Percentiles rank a stretch among this genome's conserved stretches.
These are phyloP conservation scores for Nasonia oneida DNA, from an alignment of 2,888 invertebrate genomes.

Conservation along the genomic window DNA sequence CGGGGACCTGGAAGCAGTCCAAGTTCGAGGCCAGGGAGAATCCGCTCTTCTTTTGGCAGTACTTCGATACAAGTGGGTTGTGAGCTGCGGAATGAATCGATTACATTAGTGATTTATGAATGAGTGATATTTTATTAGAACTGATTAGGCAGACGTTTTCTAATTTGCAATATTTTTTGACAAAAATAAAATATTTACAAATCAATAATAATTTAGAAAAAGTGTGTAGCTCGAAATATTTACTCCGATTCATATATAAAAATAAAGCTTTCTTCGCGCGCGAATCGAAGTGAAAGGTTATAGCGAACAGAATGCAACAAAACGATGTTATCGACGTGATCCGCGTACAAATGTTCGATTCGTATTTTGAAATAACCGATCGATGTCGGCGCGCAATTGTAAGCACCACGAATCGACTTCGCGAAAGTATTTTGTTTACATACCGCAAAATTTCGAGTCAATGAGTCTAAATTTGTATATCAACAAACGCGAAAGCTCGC, in stretches of 20 bases:
- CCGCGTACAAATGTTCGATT: constrained; percentile 11
- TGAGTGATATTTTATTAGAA: neutral
- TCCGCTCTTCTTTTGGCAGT: neutral
- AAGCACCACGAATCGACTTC: neutral
- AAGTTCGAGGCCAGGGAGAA: constrained; percentile 10
- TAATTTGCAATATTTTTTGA: too few relatives aligned
- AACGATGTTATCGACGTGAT: constrained; percentile 27
- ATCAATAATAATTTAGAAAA: too few relatives aligned
- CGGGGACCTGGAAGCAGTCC: constrained; percentile 36
- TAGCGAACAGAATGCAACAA: constrained; percentile 28
- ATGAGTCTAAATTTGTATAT: neutral
- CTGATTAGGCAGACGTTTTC: neutral
- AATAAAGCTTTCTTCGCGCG: neutral
- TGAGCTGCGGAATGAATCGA: neutral
- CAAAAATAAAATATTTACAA: too few relatives aligned
- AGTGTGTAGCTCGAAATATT: neutral
- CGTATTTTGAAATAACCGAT: neutral
- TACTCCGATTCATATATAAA: neutral
- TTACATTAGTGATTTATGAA: neutral
- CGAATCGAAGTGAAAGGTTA: neutral
- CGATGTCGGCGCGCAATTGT: neutral
- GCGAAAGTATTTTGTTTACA: neutral
- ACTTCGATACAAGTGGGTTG: constrained; percentile 49
- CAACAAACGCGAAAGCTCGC: neutral
- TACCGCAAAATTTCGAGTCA: neutral